Percentiles rank a stretch among this genome's conserved stretches.
phyloP scores from a whole-genome alignment of 2,888 invertebrate genomes.

The Limnephilus rhombicus region DNA sequence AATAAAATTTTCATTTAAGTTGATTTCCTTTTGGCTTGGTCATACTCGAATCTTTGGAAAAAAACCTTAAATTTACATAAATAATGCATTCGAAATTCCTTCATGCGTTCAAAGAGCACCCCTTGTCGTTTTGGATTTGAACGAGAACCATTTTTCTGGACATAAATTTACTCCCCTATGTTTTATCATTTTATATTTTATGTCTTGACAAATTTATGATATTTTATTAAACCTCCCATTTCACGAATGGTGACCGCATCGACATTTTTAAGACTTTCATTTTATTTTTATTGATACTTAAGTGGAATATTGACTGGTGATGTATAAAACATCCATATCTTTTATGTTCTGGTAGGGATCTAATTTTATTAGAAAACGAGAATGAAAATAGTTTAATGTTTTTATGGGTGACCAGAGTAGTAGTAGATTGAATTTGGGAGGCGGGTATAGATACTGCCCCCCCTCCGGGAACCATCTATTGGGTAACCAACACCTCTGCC shows the following conservation, averaged over 20 bases:
- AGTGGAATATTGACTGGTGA: conserved; percentile 13
- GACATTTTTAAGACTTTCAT: conserved; percentile 50
- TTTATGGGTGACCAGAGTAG: not conserved
- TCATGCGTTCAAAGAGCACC: not conserved
- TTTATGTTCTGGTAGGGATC: not conserved
- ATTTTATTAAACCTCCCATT: conserved; percentile 29
- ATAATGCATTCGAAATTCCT: not conserved
- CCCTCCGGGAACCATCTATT: no score
- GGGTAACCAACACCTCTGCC: no score
- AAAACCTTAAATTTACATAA: not conserved
- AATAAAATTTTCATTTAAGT: not conserved
- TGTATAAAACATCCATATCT: conserved; percentile 2
- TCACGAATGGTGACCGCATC: conserved; percentile 61
- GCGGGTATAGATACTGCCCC: no score
- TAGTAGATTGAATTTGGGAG: no score
- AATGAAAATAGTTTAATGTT: not conserved
- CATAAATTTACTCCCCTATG: conserved; percentile 49
- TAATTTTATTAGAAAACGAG: not conserved
- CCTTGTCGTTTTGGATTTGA: conserved; percentile 38
- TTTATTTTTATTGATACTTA: conserved; percentile 34
- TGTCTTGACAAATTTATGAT: conserved; percentile 44
- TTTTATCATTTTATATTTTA: conserved; percentile 36
- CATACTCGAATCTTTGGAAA: not conserved
- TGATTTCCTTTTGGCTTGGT: not conserved
- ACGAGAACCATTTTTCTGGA: conserved; percentile 47